phyloP scores from a whole-genome alignment of 2,797 vertebrate genomes.

The Podarcis lilfordi region DNA sequence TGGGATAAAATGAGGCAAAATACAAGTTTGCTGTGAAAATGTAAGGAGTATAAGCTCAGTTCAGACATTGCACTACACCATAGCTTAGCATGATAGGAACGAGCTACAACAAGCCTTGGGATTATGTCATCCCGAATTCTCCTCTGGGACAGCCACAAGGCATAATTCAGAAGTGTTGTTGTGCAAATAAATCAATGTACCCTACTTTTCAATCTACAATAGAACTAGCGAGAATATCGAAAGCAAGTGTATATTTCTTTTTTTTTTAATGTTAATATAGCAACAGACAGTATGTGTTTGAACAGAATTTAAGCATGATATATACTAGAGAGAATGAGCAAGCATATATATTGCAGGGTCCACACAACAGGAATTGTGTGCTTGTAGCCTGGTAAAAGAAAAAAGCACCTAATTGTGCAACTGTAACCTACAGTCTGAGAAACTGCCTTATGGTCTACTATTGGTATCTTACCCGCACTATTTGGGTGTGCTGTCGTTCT shows the following conservation, averaged over 20 bases:
- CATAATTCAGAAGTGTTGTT: too few relatives aligned
- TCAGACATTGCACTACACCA: not conserved
- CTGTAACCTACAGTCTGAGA: not conserved
- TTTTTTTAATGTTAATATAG: not conserved
- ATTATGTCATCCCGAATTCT: not conserved
- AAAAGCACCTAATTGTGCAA: not conserved
- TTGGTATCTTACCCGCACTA: conserved; percentile 90
- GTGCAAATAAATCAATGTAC: too few relatives aligned
- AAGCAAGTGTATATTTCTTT: not conserved
- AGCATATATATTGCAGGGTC: not conserved
- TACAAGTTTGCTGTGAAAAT: not conserved
- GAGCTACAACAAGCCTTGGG: not conserved
- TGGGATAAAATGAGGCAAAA: not conserved
- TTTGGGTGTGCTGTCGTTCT: conserved; percentile 97
- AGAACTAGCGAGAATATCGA: too few relatives aligned
- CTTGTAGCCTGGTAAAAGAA: not conserved
- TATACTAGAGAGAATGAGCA: not conserved
- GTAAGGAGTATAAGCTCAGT: not conserved
- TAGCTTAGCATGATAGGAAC: not conserved
- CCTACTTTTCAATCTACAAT: too few relatives aligned
- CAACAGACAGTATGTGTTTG: not conserved
- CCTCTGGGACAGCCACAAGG: too few relatives aligned
- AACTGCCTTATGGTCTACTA: not conserved
- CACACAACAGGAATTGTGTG: not conserved
- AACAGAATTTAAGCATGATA: not conserved